Evolutionary conservation across 1,140 invertebrate genomes (phyloP).

Genomic region (Macrostomum lignano): DNA sequence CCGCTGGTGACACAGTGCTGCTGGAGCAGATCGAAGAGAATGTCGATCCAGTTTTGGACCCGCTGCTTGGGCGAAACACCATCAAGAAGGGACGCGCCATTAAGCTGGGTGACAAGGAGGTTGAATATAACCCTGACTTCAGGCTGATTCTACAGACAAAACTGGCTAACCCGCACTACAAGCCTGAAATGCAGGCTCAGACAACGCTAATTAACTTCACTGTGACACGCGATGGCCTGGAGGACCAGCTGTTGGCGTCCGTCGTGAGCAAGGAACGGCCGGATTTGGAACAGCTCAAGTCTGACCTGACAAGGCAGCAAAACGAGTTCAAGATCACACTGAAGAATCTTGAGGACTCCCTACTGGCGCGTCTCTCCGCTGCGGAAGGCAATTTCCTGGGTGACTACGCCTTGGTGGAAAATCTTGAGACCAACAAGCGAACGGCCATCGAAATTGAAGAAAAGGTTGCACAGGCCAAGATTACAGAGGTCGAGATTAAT

Average conservation of each 20-base stretch:
- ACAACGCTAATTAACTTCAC: constrained; percentile 87
- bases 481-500: constrained; percentile 62
- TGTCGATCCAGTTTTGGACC: constrained; percentile 71
- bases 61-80: constrained; percentile 59
- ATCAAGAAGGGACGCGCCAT: constrained; percentile 77
- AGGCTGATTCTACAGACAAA: constrained; percentile 75
- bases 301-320: constrained; percentile 68
- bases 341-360: constrained; percentile 63
- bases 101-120: constrained; percentile 79
- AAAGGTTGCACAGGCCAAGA: constrained; percentile 58
- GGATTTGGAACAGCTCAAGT: constrained; percentile 68
- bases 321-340: constrained; percentile 85
- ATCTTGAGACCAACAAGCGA: constrained; percentile 71
- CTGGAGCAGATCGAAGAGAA: constrained; percentile 72
- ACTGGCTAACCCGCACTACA: constrained; percentile 81
- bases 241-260: constrained; percentile 75
- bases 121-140: constrained; percentile 65
- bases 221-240: constrained; percentile 74
- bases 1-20: constrained; percentile 47
- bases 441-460: constrained; percentile 74
- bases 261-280: constrained; percentile 86
- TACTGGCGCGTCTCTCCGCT: constrained; percentile 59
- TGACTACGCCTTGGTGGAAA: constrained; percentile 66
- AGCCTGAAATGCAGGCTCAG: constrained; percentile 90
- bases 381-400: constrained; percentile 64